These are phyloP conservation scores for Eupithecia vulgata DNA, from an alignment of 2,888 invertebrate species.

Conservation along the genomic window DNA sequence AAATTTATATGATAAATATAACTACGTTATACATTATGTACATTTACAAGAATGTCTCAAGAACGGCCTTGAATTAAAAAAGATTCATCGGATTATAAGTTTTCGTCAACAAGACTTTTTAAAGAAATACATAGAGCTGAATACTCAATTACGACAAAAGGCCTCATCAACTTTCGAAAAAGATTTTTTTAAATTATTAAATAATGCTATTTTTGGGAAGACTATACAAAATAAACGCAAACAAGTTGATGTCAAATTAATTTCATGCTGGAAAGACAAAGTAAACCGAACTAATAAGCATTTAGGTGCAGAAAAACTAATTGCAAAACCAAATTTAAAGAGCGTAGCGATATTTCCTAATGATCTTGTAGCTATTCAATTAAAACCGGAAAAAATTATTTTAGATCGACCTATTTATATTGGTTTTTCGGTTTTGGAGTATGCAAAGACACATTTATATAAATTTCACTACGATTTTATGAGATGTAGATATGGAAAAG, in stretches of 20 bases:
- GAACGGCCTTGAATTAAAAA: constrained; percentile 9
- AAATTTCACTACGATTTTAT: constrained; percentile 23
- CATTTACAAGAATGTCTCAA: constrained; percentile 26
- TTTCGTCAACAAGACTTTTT: constrained; percentile 18
- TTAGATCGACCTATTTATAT: constrained; percentile 34
- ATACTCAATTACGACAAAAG: constrained; percentile 3
- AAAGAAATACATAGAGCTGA: constrained; percentile 18
- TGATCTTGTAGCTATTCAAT: constrained; percentile 26
- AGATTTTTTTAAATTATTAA: constrained; percentile 19
- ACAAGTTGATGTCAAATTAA: constrained; percentile 26
- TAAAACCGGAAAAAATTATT: constrained; percentile 21
- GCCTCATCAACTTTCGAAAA: constrained; percentile 20
- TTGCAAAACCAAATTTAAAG: constrained; percentile 25
- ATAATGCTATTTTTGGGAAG: constrained; percentile 21
- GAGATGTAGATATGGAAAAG: background rate
- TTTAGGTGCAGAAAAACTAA: constrained; percentile 18
- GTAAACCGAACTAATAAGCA: constrained; percentile 16
- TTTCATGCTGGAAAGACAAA: constrained; percentile 20
- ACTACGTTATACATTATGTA: constrained; percentile 33
- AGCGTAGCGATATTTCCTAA: constrained; percentile 22
- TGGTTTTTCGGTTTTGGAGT: constrained; percentile 31
- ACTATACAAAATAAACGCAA: constrained; percentile 21
- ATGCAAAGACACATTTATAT: constrained; percentile 23
- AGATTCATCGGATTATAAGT: constrained; percentile 15
- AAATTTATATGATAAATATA: constrained; percentile 25